Percentiles rank a stretch among this genome's conserved stretches.
Conservation (phyloP, 2,797 vertebrate species). For the Cichlasoma orientale region DNA sequence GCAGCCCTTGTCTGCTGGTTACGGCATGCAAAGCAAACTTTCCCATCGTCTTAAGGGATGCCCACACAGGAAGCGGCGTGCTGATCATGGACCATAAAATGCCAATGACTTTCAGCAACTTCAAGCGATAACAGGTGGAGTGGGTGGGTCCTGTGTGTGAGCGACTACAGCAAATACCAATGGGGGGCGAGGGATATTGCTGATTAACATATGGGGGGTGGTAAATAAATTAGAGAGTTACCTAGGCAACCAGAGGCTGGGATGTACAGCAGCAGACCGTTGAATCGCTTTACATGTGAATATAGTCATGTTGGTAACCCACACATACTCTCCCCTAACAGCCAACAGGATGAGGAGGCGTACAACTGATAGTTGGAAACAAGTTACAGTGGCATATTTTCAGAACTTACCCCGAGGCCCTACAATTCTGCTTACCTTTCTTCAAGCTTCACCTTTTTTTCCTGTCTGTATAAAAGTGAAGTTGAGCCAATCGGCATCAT, state of each 20-base stretch:
- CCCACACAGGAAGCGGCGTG: background rate
- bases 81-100: background rate
- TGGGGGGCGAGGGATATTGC: background rate
- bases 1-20: background rate
- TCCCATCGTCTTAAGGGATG: accelerated
- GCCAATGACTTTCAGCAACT: background rate
- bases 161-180: background rate
- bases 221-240: background rate
- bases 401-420: too few species aligned
- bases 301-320: too few species aligned
- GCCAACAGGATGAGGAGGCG: background rate
- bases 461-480: background rate
- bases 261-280: background rate
- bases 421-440: background rate
- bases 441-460: background rate
- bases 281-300: too few species aligned
- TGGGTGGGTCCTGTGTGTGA: background rate
- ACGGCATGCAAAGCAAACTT: background rate
- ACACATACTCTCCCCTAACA: background rate
- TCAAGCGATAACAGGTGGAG: background rate
- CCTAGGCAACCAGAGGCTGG: background rate
- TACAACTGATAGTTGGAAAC: background rate
- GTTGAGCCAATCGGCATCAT: too few species aligned
- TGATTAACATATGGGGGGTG: background rate
- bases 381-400: too few species aligned